Base-by-base conservation (phyloP, 2,113 vertebrate species). In the Gobiocypris rarus region DNA sequence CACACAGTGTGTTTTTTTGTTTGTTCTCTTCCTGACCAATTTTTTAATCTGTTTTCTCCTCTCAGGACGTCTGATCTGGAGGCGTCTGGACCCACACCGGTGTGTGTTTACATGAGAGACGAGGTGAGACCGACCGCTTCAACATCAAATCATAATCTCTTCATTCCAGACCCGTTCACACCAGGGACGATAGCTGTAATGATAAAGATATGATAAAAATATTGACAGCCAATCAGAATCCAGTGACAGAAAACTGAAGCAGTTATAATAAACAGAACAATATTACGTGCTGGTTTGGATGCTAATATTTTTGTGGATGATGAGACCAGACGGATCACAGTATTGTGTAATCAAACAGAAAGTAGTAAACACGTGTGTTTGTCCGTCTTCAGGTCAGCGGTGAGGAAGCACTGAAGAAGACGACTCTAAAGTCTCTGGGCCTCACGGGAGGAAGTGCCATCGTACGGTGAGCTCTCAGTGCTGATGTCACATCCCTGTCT, bases 361-460 rank as follows among this genome's bases (percentile, higher is more conserved):
- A 54, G 52, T 19, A 19, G 52, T 54, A 19, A 19, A 54, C 17
- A 2, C 17, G 5, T 24, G 28, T 48, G 73, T 70, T 43, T 56
- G 56, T 17, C 41, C n/a, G 87, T 75, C n/a, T 70, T 10, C 88
- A 99, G 98, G 89, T 99, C 71, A 86, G 90, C 4, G 98, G 98
- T 19, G 92, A 92, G 88, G 93, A 95, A 3, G 93, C 95, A 1
- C 86, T 99, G 6, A 94, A 94, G 92, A 96, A 91, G 86, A 94
- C 94, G 0, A 96, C 96, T 0, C 91, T 99, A 80, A 97, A 94
- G 92, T 97, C 96, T 0, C 95, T 99, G 82, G 98, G 98, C 65
- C 92, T 99, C 24, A 98, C 95, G 0, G 95, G 95, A 84, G 97
- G 98, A 91, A 98, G 91, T 83, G 98, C 97, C 86, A 95, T 96